phyloP scores from a whole-genome alignment of 2,888 invertebrate genomes.

The Amphipyra berbera region DNA sequence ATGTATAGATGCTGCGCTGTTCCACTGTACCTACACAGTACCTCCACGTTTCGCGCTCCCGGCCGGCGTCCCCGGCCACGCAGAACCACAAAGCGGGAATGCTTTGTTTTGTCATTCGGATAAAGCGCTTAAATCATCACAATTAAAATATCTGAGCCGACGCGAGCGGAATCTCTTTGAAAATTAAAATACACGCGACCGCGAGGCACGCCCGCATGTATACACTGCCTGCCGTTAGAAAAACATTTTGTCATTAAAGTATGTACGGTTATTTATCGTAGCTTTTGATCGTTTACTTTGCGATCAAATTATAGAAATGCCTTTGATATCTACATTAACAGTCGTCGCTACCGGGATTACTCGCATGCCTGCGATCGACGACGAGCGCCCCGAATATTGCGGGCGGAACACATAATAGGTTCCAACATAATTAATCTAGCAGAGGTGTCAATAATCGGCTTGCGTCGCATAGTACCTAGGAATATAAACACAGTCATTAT shows the following conservation, averaged over 20 bases:
- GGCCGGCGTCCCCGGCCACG: not conserved
- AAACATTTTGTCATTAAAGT: conserved; percentile 57
- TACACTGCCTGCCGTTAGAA: conserved; percentile 24
- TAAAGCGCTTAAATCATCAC: conserved; percentile 79
- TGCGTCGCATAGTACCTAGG: not conserved
- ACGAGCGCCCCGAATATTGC: not conserved
- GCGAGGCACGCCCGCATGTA: conserved; percentile 33
- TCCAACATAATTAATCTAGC: not conserved
- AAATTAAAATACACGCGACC: conserved; percentile 66
- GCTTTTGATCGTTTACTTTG: conserved; percentile 60
- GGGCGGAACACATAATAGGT: conserved; percentile 4
- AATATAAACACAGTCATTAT: not conserved
- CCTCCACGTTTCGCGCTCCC: not conserved
- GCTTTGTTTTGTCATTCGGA: conserved; percentile 75
- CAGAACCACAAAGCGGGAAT: conserved; percentile 66
- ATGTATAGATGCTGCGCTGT: not conserved
- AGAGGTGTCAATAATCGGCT: not conserved
- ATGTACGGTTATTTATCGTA: conserved; percentile 66
- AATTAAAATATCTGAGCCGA: conserved; percentile 78
- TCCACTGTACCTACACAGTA: not conserved
- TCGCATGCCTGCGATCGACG: conserved; percentile 27
- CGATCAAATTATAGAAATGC: conserved; percentile 61
- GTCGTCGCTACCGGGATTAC: conserved; percentile 34
- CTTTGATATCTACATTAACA: conserved; percentile 61
- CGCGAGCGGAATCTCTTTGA: conserved; percentile 78